Conservation (phyloP, 2,888 invertebrate genomes). For the Drosophila bunnanda region DNA sequence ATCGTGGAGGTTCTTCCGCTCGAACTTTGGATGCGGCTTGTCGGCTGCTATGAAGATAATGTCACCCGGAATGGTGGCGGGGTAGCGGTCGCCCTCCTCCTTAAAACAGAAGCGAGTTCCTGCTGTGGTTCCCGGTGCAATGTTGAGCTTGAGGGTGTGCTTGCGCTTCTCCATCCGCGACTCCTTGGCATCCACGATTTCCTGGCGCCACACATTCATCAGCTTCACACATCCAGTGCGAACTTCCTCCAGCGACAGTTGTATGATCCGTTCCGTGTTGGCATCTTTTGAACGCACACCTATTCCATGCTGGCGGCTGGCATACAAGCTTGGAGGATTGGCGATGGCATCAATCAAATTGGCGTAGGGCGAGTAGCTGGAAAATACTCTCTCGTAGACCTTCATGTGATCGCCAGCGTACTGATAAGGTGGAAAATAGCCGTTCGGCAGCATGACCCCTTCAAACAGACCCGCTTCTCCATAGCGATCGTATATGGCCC, state of each 20-base stretch:
- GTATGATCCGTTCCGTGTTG: constrained; percentile 86
- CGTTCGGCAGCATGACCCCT: constrained; percentile 90
- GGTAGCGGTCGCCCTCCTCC: constrained; percentile 92
- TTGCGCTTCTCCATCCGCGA: constrained; percentile 88
- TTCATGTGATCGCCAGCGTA: constrained; percentile 92
- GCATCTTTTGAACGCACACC: constrained; percentile 88
- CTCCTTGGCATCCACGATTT: constrained; percentile 88
- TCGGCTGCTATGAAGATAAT: constrained; percentile 91
- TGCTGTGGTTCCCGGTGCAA: constrained; percentile 90
- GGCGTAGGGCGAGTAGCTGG: constrained; percentile 92
- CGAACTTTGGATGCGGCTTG: constrained; percentile 88
- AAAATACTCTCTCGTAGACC: constrained; percentile 93
- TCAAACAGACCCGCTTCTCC: constrained; percentile 94
- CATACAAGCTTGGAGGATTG: constrained; percentile 87
- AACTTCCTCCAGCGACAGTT: constrained; percentile 88
- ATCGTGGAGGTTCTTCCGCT: constrained; percentile 88
- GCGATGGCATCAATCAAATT: constrained; percentile 89
- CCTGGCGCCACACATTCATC: constrained; percentile 91
- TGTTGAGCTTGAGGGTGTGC: constrained; percentile 90
- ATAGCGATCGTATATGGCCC: constrained; percentile 94
- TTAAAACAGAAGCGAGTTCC: constrained; percentile 90
- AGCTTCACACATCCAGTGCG: constrained; percentile 92
- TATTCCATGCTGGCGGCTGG: constrained; percentile 87
- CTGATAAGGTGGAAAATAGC: constrained; percentile 89
- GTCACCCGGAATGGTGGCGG: constrained; percentile 88